Evolutionary conservation across 2,888 invertebrate species (phyloP), one percentile per base, ranked within the genome.

Genomic region (Lasioglossum villosulum): DNA sequence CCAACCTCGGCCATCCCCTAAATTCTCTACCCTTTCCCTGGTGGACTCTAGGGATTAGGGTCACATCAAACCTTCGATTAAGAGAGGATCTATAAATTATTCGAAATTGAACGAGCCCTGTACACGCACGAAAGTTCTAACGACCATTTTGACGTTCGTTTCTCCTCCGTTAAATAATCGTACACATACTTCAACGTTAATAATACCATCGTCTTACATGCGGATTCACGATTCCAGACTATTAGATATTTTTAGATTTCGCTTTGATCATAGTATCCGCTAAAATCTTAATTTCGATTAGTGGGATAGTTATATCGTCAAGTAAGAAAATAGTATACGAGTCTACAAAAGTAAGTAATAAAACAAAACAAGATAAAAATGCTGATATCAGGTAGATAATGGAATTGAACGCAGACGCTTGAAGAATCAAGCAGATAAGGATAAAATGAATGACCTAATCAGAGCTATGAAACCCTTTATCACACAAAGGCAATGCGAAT

Each of bases 41-140:
- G 5, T 30, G 30, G 30, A 16, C 30, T 16, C 63, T 30, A 30
- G 63, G 63, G 63, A 63, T 63, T 63, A 63, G 16, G 30, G 16
- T 59, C 19, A 6, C 30, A 59, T 23, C 42, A 42, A 63, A 42
- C 45, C 56, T 45, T 63, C 71, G n/a, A 71, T 42, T 42, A 71
- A 71, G 71, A n/a, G 37, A 71, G 23, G 42, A 71, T 71, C 71
- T n/a, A 34, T 30, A 52, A 48, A 48, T 63, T 63, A 63, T 63
- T 63, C 63, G 30, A 30, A 63, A 63, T 63, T 63, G 16, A 30
- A 63, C 30, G 63, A 63, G 6, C 30, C 30, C 63, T 63, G 63
- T 30, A 63, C 63, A 30, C 30, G 30, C 30, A 30, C 0, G 63
- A 30, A 30, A 30, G 16, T 63, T 63, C 16, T 30, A 63, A 63